phyloP scores from a whole-genome alignment of 2,113 vertebrate species.

The Calidris pugnax region DNA sequence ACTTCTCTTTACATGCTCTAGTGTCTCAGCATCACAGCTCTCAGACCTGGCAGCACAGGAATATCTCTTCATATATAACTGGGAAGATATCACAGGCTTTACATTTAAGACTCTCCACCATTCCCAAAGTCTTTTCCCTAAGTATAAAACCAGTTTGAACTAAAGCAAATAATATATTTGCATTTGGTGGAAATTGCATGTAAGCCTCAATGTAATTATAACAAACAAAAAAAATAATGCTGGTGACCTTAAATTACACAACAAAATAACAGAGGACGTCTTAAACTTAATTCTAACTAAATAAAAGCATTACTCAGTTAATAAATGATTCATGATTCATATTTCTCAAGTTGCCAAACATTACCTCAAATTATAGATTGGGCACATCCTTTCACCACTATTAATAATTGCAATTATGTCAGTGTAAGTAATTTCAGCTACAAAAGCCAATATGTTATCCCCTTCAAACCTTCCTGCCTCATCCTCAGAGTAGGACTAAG shows the following conservation, averaged over 20 bases:
- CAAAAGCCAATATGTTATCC: neutral
- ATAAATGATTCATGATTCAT: constrained; percentile 17
- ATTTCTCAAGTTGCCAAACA: constrained; percentile 18
- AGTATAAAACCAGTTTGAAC: neutral
- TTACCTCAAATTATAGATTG: constrained; percentile 8
- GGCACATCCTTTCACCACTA: neutral
- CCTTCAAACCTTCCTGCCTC: neutral
- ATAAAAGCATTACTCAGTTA: constrained; percentile 15
- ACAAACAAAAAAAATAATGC: neutral
- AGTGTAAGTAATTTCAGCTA: neutral
- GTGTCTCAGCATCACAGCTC: neutral
- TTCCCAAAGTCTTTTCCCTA: neutral
- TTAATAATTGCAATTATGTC: neutral
- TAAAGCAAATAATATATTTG: neutral
- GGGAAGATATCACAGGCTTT: neutral
- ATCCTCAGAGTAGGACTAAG: neutral
- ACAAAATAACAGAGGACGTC: neutral
- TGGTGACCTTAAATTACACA: neutral
- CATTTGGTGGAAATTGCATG: neutral
- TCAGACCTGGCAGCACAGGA: neutral
- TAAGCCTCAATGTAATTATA: neutral
- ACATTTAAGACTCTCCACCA: neutral
- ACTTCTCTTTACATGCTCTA: neutral
- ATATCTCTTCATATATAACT: neutral
- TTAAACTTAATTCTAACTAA: constrained; percentile 24